A percentile compares a stretch with the other conserved stretches of the same genome.
phyloP scores from a whole-genome alignment of 2,888 invertebrate species.

The Cerastis leucographa region DNA sequence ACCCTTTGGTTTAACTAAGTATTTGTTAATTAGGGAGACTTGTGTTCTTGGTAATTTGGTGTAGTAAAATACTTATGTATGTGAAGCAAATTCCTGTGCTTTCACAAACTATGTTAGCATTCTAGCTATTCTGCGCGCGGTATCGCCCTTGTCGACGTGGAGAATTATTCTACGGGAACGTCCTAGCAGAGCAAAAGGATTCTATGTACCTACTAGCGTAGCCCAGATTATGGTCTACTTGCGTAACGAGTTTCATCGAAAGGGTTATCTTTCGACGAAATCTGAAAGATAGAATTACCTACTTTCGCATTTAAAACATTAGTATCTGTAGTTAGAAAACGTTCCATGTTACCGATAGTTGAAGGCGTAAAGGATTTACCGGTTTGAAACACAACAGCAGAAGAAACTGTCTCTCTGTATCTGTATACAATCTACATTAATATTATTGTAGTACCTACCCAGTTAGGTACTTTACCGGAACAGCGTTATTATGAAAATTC shows the following conservation, averaged over 20 bases:
- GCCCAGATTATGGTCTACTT: neutral
- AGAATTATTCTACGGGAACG: neutral
- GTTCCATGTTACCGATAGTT: neutral
- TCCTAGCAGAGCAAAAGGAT: neutral
- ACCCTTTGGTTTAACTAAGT: conserved; percentile 17
- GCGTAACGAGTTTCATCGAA: neutral
- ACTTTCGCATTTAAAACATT: too few relatives aligned
- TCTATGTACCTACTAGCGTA: neutral
- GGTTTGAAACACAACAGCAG: too few relatives aligned
- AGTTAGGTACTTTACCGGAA: conserved; percentile 71
- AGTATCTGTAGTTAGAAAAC: neutral
- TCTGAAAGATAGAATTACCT: neutral
- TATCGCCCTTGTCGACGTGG: neutral
- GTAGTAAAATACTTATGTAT: neutral
- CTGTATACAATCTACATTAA: conserved; percentile 42
- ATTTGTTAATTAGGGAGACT: conserved; percentile 29
- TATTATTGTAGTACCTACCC: conserved; percentile 55
- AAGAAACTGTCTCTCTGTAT: conserved; percentile 22
- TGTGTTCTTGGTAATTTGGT: conserved; percentile 3
- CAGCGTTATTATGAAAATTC: conserved; percentile 74
- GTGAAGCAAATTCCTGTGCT: neutral
- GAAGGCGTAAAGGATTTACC: neutral
- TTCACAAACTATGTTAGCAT: neutral
- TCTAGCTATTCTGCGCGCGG: neutral
- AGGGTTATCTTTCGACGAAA: neutral